Evolutionary conservation across 2,113 vertebrate genomes (phyloP).

Genomic region (Scopus umbretta): DNA sequence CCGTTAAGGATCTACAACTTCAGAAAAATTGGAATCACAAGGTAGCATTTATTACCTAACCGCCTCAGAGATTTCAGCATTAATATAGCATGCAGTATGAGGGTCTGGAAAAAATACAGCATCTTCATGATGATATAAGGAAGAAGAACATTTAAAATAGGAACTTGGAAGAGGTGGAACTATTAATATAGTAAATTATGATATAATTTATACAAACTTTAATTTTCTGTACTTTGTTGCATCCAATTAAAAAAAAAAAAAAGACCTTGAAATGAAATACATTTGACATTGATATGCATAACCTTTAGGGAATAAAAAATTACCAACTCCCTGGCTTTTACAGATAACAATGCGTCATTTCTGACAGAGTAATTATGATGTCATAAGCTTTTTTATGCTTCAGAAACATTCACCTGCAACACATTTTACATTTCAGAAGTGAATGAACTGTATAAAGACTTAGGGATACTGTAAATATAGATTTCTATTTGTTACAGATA

Average conservation of each 20-base stretch:
- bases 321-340: background rate
- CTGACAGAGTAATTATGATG: background rate
- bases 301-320: background rate
- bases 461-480: background rate
- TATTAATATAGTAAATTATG: background rate
- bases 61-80: background rate
- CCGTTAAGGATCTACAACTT: background rate
- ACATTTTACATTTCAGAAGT: background rate
- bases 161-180: background rate
- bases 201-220: background rate
- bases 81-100: background rate
- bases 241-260: background rate
- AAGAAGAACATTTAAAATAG: background rate
- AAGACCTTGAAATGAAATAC: background rate
- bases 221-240: background rate
- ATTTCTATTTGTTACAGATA: background rate
- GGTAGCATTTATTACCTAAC: background rate
- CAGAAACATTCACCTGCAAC: background rate
- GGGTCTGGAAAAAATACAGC: background rate
- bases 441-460: background rate
- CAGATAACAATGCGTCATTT: background rate
- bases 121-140: background rate
- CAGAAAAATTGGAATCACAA: background rate
- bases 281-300: background rate
- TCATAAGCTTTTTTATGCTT: background rate